Base-by-base conservation (phyloP, 64 coral and sea anemone species). In the Stichodactyla mertensii region DNA sequence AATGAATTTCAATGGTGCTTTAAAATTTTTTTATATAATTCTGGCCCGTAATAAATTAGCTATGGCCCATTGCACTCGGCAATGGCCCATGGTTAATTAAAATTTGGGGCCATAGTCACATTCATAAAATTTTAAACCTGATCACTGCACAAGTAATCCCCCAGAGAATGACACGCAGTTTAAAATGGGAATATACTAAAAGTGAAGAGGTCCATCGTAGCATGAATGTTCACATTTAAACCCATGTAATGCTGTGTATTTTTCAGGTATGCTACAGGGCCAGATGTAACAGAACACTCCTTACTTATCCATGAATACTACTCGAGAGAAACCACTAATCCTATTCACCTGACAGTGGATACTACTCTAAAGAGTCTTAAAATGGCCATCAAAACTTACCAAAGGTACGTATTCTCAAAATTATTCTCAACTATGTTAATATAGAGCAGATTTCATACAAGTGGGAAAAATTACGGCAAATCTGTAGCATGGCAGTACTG, bases 241-340 rank as follows among this genome's bases (percentile, higher is more conserved):
- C 12, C 22, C 10, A 15, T 1, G 26, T 79, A 24, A 20, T 23
- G 4, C 62, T 53, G 2, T 86, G 31, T 86, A 0, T 54, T 56
- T 71, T 8, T 78, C 55, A 98, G 95, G 95, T 98, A 98, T 92
- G 95, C 95, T 18, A 98, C 95, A 61, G 95, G 95, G 12, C 88
- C 90, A 80, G 95, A 98, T 88, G 95, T 98, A 1, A 94, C 95
- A 52, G 95, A 94, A 54, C 95, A 98, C 84, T 98, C 95, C 5
- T 22, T 98, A 15, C 90, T 98, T 20, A 98, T 98, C 27, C 95
- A 98, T 85, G 95, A 98, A 23, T 95, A 95, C 52, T 99, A 99
- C 56, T 99, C 97, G 78, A 79, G 97, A 4, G 97, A 99, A 62
- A 92, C 97, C 23, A 94, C 52, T 15, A 99, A 92, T 61, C 97